Conservation (phyloP, 2,797 vertebrate genomes). For the Spinibarbus caldwelli region DNA sequence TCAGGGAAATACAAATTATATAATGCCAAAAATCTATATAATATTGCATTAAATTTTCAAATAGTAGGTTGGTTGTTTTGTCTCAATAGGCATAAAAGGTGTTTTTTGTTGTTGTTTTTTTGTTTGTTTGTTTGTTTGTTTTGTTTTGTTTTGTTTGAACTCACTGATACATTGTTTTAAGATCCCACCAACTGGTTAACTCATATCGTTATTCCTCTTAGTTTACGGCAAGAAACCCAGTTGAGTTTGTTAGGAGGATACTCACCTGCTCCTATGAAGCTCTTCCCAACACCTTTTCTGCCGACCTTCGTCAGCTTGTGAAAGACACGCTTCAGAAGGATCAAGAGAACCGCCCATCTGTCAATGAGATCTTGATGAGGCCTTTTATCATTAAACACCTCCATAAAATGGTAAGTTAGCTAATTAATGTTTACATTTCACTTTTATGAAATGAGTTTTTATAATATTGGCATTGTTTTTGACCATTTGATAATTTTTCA, state of each 20-base stretch:
- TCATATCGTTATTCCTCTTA: neutral
- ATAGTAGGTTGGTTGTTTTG: neutral
- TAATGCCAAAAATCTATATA: neutral
- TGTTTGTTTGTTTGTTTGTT: too few relatives aligned
- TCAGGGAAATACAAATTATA: neutral
- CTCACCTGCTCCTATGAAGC: neutral
- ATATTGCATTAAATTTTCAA: neutral
- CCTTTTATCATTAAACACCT: conserved; percentile 33
- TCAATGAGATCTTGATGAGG: neutral
- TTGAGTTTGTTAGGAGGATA: conserved; percentile 1
- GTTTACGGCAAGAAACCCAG: neutral
- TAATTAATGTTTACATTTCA: neutral
- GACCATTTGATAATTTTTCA: neutral
- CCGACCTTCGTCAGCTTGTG: conserved; percentile 25
- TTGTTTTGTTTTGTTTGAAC: neutral
- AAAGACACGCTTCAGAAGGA: conserved; percentile 25
- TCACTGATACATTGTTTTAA: neutral
- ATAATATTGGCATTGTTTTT: neutral
- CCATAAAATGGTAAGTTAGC: neutral
- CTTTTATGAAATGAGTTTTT: neutral
- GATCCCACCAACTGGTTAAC: neutral
- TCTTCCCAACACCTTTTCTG: conserved; percentile 12
- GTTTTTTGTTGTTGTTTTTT: too few relatives aligned
- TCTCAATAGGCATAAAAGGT: too few relatives aligned
- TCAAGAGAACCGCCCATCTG: neutral